Evolutionary conservation across 2,113 vertebrate genomes (phyloP), one percentile per base, ranked within the genome.

Genomic region (Bathybates hornii): DNA sequence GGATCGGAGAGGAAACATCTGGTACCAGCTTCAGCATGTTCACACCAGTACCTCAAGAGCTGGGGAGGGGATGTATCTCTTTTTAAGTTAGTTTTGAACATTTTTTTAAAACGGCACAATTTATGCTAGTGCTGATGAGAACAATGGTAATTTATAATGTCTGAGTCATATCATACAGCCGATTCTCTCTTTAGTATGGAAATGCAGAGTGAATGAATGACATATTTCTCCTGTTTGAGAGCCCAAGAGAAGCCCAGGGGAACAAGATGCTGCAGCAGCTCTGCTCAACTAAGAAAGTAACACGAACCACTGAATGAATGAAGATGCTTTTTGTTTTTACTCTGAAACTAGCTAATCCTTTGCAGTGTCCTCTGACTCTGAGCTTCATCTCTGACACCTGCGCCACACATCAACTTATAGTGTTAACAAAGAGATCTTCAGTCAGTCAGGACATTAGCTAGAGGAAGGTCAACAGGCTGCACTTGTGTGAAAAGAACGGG

Each of bases 121-220:
- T 71, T 78, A 89, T 21, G 29, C 81, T 86, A 91, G 82, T 89
- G 92, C 84, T 89, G 88, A 93, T 82, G 68, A 84, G 83, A 85
- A 92, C 81, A n/a, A 93, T 87, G 89, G 83, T 86, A 3, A 87
- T 92, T 92, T 89, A 83, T 87, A 87, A 93, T 84, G 91, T 87
- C 79, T 53, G 82, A 38, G 41, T 88, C 80, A 10, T 90, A 92
- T 93, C 82, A 6, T 88, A 94, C 86, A 91, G 87, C 45, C 43
- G 34, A 63, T 86, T 86, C 81, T 93, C 88, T 87, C 89, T 61
- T 81, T 48, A 11, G 63, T 82, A 82, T 59, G 32, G 85, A 82
- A 87, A 81, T 10, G 29, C 68, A 80, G 80, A 82, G 81, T 85
- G 80, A 86, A 76, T 68, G 80, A 86, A 82, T 87, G 88, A 78